These are phyloP conservation scores for Ophthalmolycus amberensis DNA, from an alignment of 2,113 vertebrate genomes.

Conservation along the genomic window DNA sequence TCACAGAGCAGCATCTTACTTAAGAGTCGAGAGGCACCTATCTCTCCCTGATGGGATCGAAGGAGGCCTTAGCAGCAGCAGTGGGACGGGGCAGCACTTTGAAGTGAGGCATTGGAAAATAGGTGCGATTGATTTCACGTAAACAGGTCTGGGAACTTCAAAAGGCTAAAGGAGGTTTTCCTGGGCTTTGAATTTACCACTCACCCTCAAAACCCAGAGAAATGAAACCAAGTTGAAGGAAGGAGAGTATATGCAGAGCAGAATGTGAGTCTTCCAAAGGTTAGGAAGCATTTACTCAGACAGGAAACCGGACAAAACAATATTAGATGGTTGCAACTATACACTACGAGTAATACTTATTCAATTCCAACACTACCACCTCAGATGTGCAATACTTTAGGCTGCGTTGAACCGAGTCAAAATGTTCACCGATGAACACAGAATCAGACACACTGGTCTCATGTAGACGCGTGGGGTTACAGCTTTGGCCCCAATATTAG, in stretches of 20 bases:
- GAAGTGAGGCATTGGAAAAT: conserved; percentile 73
- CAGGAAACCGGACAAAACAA: conserved; percentile 16
- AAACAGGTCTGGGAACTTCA: conserved; percentile 79
- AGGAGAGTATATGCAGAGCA: conserved; percentile 53
- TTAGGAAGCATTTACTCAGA: conserved; percentile 13
- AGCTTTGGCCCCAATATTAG: too few species aligned
- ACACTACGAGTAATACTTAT: background rate
- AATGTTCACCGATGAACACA: background rate
- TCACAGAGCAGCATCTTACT: conserved; percentile 63
- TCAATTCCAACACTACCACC: background rate
- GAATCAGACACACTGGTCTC: conserved; percentile 10
- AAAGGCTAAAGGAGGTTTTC: conserved; percentile 75
- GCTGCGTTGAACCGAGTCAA: background rate
- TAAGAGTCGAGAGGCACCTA: conserved; percentile 58
- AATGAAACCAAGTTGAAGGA: conserved; percentile 66
- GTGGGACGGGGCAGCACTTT: conserved; percentile 71
- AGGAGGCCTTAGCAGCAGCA: conserved; percentile 48
- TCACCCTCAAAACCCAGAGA: conserved; percentile 47
- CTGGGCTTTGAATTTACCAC: conserved; percentile 73
- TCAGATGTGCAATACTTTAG: background rate
- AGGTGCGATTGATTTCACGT: conserved; percentile 79
- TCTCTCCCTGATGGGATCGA: conserved; percentile 62
- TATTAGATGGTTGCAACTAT: background rate
- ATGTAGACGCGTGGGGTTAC: background rate
- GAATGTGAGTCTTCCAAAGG: conserved; percentile 31